A percentile compares a stretch with the other conserved stretches of the same genome.
Evolutionary conservation across 2,113 vertebrate species (phyloP).

Genomic region (Plotosus lineatus): DNA sequence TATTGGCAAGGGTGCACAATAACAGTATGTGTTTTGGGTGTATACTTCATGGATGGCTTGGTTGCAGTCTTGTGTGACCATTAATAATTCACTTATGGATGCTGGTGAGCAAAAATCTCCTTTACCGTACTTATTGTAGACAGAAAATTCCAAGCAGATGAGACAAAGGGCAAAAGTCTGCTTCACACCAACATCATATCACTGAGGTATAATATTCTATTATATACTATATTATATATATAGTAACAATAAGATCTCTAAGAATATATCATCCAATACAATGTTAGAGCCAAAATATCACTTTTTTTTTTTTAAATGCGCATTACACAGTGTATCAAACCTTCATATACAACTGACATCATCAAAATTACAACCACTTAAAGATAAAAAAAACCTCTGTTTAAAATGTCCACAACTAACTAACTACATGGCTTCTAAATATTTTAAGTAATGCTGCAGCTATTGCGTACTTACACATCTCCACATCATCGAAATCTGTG

Average conservation of each 20-base stretch:
- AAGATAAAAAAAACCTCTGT: not conserved
- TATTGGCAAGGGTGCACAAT: slow-evolving; percentile 38
- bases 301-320: no score
- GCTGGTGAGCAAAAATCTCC: not conserved
- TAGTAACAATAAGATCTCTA: not conserved
- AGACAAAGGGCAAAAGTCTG: not conserved
- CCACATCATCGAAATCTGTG: slow-evolving; percentile 66
- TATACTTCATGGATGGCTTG: slow-evolving; percentile 26
- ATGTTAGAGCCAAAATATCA: not conserved
- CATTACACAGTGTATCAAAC: not conserved
- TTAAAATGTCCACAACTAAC: not conserved
- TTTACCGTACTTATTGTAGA: no score
- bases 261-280: not conserved
- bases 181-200: not conserved
- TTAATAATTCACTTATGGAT: slow-evolving; percentile 14
- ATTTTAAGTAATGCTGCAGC: not conserved
- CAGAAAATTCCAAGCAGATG: not conserved
- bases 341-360: no score
- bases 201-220: not conserved
- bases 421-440: not conserved
- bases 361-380: not conserved
- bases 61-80: slow-evolving; percentile 4
- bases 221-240: not conserved
- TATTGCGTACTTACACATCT: slow-evolving; percentile 73
- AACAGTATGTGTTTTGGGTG: slow-evolving; percentile 31